Evolutionary conservation across 1,140 invertebrate genomes (phyloP).

Genomic region (Macrosteles quadrilineatus): DNA sequence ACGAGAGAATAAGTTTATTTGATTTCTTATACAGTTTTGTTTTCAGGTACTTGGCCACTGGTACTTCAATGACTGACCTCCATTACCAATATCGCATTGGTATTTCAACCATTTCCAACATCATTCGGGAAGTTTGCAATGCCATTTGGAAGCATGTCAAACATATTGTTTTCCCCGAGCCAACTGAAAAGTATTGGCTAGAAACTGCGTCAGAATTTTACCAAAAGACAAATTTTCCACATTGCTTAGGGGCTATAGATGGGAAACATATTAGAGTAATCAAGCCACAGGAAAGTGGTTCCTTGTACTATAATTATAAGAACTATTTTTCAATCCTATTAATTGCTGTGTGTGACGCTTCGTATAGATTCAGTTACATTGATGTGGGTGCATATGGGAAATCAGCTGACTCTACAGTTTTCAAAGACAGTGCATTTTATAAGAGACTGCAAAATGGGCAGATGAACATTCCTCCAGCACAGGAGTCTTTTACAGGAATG

Average conservation of each 20-base stretch:
- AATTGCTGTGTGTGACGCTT: slow-evolving; percentile 21
- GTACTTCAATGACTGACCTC: background rate
- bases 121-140: slow-evolving; percentile 35
- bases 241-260: slow-evolving; percentile 52
- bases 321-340: slow-evolving; percentile 29
- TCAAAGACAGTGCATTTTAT: background rate
- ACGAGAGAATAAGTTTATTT: too few relatives aligned
- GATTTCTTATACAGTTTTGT: background rate
- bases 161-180: slow-evolving; percentile 7
- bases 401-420: slow-evolving; percentile 7
- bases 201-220: background rate
- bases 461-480: background rate
- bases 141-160: slow-evolving; percentile 35
- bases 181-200: slow-evolving; percentile 39
- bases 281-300: slow-evolving; percentile 28
- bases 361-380: slow-evolving; percentile 22
- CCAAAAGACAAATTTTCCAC: slow-evolving; percentile 48
- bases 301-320: slow-evolving; percentile 36
- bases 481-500: background rate
- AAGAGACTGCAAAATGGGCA: background rate
- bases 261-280: slow-evolving; percentile 46
- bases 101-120: background rate
- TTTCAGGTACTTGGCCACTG: slow-evolving; percentile 8
- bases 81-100: slow-evolving; percentile 32
- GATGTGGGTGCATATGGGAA: slow-evolving; percentile 35